These are phyloP conservation scores for Rhynchonema sp. DNA, from an alignment of 2,888 invertebrate genomes.

Conservation along the genomic window DNA sequence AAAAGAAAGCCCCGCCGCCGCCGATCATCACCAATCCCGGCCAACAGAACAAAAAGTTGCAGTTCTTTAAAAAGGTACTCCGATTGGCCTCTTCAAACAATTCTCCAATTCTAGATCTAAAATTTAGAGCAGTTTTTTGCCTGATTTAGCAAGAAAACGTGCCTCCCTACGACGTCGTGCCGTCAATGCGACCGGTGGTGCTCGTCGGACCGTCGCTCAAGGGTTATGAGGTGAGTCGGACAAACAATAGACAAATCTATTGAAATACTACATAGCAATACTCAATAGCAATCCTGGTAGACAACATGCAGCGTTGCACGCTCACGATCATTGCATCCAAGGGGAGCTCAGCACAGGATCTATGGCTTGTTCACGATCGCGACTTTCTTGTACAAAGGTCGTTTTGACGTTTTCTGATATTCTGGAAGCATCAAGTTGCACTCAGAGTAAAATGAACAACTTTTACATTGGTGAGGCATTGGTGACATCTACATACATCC, in stretches of 20 bases:
- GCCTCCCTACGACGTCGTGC: conserved; percentile 94
- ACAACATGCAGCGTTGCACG: too few species aligned
- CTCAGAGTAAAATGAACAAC: too few species aligned
- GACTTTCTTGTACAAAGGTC: too few species aligned
- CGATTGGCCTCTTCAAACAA: not conserved
- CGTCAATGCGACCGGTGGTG: conserved; percentile 94
- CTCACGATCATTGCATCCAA: too few species aligned
- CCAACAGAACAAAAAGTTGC: conserved; percentile 4
- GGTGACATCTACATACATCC: too few species aligned
- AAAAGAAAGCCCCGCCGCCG: not conserved
- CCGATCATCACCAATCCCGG: not conserved
- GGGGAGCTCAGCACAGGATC: too few species aligned
- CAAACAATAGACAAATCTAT: not conserved
- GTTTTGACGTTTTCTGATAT: too few species aligned
- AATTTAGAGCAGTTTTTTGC: too few species aligned
- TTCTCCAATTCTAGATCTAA: not conserved
- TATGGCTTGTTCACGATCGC: too few species aligned
- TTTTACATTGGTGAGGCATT: too few species aligned
- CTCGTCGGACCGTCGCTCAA: conserved; percentile 92
- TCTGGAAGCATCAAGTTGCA: too few species aligned
- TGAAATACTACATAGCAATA: not conserved
- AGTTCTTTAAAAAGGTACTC: conserved; percentile 8
- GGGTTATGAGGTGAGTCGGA: conserved; percentile 60
- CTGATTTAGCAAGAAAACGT: conserved; percentile 60
- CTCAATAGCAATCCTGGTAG: too few species aligned